Base-by-base conservation (phyloP, 2,797 vertebrate species). In the Rallus crepitans region DNA sequence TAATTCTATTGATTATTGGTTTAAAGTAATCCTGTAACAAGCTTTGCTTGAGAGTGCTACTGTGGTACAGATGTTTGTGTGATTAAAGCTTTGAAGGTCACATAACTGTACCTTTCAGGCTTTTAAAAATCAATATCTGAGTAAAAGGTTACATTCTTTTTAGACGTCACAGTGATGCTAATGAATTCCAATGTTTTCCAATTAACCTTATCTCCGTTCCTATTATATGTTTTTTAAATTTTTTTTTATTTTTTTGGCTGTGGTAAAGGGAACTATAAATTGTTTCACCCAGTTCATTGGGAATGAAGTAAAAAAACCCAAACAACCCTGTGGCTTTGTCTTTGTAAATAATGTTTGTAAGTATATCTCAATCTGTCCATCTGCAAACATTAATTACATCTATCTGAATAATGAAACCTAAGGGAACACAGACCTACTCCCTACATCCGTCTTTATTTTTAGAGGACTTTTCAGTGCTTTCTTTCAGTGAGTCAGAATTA, bases 11-110 rank as follows among this genome's bases (percentile, higher is more conserved):
- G 84, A 87, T 70, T 77, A 93, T 94, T 94, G 89, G 90, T 89
- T 97, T 97, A 97, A 94, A 76, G 78, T 96, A 96, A 96, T 96
- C 91, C 89, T 80, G 0, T 97, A 94, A 97, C 53, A 79, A 88
- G 95, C 89, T 97, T 97, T 94, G 12, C 89, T 95, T 78, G 47
- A 52, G 52, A 81, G 37, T 82, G 64, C 72, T 90, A 40, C 65
- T 65, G 11, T 88, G 65, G 76, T 84, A 18, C 80, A 82, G 50
- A 79, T 35, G 12, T 93, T 86, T 64, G 18, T 52, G 42, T 82
- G 90, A 52, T 86, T 86, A 56, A 79, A 77, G 40, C 68, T 94
- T 91, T 96, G 66, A 91, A 97, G 95, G 94, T 96, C 94, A 86
- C 40, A 11, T 47, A 71, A 52, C 39, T 63, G 30, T 77, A 80